phyloP scores from a whole-genome alignment of 1,140 invertebrate genomes.

The Wiebesia pumilae region DNA sequence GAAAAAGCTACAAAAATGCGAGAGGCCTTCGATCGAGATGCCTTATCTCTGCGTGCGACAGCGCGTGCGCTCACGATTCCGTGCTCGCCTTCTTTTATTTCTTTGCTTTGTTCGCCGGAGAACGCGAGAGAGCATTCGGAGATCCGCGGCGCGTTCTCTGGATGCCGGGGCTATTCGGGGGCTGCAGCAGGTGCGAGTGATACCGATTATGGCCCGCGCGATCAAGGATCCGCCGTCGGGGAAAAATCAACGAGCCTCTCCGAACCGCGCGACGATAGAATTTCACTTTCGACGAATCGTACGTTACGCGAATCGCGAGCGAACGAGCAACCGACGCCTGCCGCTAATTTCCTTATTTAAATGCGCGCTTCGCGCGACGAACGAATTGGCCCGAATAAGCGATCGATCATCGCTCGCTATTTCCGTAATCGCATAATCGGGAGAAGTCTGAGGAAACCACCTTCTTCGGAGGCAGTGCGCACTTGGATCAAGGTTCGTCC shows the following conservation, averaged over 20 bases:
- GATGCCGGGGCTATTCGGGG: no score
- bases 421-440: no score
- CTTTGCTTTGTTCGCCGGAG: no score
- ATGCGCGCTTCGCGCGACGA: not conserved
- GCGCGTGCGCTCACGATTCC: no score
- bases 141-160: not conserved
- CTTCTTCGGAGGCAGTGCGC: no score
- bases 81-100: no score
- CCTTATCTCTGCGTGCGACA: not conserved
- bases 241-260: not conserved
- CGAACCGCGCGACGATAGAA: not conserved
- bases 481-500: no score
- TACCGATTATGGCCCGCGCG: not conserved
- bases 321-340: not conserved
- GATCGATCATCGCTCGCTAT: not conserved
- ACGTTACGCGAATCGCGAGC: not conserved
- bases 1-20: constrained; percentile 41
- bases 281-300: not conserved
- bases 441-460: no score
- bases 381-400: not conserved
- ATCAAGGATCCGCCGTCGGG: not conserved
- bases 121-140: no score
- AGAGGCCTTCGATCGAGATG: not conserved
- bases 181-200: not conserved
- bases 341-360: not conserved